phyloP scores from a whole-genome alignment of 2,797 vertebrate genomes.

The Labroides dimidiatus region DNA sequence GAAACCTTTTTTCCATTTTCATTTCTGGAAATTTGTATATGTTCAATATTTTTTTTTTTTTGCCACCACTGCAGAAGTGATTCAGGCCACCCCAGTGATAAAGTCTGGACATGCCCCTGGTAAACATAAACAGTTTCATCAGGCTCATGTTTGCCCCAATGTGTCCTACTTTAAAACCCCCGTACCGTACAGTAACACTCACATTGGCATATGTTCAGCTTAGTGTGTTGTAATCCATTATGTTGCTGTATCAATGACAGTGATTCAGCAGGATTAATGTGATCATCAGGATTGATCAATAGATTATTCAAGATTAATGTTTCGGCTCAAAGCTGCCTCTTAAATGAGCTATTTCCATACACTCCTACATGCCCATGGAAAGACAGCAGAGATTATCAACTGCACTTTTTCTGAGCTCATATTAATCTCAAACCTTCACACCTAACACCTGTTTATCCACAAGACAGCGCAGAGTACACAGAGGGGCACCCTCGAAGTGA shows the following conservation, averaged over 20 bases:
- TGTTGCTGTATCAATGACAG: conserved; percentile 55
- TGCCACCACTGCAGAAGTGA: neutral
- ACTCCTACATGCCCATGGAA: conserved; percentile 24
- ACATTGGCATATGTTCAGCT: conserved; percentile 8
- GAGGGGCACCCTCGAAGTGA: neutral
- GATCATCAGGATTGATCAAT: conserved; percentile 65
- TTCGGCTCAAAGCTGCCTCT: conserved; percentile 23
- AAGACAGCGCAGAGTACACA: neutral
- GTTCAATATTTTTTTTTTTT: neutral
- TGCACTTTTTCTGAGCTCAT: conserved; percentile 13
- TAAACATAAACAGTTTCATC: conserved; percentile 14
- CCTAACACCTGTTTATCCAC: conserved; percentile 37
- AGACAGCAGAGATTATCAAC: conserved; percentile 39
- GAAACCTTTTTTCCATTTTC: too few species aligned
- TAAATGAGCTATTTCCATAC: conserved; percentile 48
- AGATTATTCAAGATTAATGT: conserved; percentile 67
- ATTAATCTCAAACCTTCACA: conserved; percentile 48
- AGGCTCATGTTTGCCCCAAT: neutral
- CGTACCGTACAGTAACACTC: neutral
- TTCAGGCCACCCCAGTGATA: neutral
- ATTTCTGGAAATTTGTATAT: neutral
- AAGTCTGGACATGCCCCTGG: neutral
- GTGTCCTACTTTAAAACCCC: conserved; percentile 2
- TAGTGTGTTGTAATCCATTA: conserved; percentile 42
- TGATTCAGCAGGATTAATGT: conserved; percentile 71